phyloP scores from a whole-genome alignment of 2,113 vertebrate species.

The Electrona antarctica region DNA sequence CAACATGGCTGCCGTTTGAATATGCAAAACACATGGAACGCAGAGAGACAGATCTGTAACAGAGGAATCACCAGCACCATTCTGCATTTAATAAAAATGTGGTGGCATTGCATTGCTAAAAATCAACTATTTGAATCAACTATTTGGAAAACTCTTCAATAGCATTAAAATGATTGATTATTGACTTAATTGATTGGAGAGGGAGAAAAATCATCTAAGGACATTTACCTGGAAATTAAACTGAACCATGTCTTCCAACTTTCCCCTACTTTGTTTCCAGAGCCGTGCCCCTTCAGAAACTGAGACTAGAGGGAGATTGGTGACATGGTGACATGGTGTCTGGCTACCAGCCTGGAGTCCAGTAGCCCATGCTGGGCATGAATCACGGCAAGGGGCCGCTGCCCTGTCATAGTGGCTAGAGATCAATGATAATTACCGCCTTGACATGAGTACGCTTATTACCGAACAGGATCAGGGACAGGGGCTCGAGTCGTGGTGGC shows the following conservation, averaged over 20 bases:
- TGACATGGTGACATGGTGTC: slow-evolving; percentile 64
- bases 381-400: slow-evolving; percentile 87
- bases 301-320: slow-evolving; percentile 35
- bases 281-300: slow-evolving; percentile 30
- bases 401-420: slow-evolving; percentile 90
- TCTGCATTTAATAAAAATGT: too few species aligned
- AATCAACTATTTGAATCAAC: too few species aligned
- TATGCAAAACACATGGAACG: too few species aligned
- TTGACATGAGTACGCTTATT: slow-evolving; percentile 98
- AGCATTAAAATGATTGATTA: too few species aligned
- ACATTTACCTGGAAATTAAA: too few species aligned
- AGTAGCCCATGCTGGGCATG: slow-evolving; percentile 82
- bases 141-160: too few species aligned
- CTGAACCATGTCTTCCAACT: slow-evolving; percentile 25
- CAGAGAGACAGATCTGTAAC: too few species aligned
- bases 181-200: too few species aligned
- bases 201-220: too few species aligned
- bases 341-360: slow-evolving; percentile 48
- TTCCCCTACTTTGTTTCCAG: slow-evolving; percentile 40
- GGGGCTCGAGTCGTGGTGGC: slow-evolving; percentile 87
- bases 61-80: too few species aligned
- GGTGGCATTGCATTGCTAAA: too few species aligned
- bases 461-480: slow-evolving; percentile 97
- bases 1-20: too few species aligned
- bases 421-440: slow-evolving; percentile 99